Conservation (phyloP, 2,113 vertebrate species). For the Penelope pileata region DNA sequence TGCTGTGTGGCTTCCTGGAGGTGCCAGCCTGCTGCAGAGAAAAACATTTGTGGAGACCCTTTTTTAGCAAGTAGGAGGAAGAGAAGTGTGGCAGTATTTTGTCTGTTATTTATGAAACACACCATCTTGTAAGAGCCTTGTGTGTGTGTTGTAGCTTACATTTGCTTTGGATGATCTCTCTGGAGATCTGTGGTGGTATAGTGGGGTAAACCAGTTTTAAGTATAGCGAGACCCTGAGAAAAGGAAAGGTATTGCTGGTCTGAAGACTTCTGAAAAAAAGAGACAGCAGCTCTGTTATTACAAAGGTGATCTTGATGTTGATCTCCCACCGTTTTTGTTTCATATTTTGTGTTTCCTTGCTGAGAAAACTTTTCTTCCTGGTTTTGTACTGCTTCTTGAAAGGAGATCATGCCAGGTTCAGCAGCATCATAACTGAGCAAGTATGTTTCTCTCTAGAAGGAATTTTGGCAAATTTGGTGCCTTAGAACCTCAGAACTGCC, state of each 20-base stretch:
- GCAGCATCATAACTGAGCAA: neutral
- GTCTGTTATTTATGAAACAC: accelerated
- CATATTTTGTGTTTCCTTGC: neutral
- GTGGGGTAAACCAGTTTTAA: neutral
- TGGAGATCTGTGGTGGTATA: neutral
- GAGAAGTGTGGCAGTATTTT: neutral
- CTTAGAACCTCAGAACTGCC: neutral
- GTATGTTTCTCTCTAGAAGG: neutral
- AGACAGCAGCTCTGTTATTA: neutral
- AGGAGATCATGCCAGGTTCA: neutral
- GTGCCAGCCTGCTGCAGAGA: neutral
- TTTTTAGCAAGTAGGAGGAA: neutral
- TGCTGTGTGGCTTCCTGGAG: neutral
- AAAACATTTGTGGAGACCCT: neutral
- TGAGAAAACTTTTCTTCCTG: neutral
- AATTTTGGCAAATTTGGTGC: neutral
- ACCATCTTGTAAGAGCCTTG: neutral
- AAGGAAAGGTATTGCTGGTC: neutral
- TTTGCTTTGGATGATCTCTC: neutral
- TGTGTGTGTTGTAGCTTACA: neutral
- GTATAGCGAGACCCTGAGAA: neutral
- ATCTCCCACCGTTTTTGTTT: neutral
- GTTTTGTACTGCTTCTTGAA: neutral
- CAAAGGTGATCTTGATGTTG: neutral
- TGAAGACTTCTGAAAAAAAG: neutral